Percentiles rank a stretch among this genome's conserved stretches.
These are phyloP conservation scores for Euwallacea similis DNA, from an alignment of 1,140 invertebrate species.

Conservation along the genomic window DNA sequence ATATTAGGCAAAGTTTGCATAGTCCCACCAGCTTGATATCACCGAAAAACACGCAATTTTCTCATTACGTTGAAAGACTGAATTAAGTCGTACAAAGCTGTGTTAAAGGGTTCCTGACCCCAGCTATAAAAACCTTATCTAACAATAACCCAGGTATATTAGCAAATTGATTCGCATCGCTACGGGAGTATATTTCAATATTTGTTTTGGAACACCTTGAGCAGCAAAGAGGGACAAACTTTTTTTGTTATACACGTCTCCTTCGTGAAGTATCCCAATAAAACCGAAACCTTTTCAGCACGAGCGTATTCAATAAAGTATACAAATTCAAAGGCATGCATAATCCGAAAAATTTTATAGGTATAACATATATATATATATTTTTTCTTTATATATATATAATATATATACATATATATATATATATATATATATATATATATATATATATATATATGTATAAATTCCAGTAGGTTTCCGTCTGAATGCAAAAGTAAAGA, in stretches of 20 bases:
- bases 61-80: slow-evolving; percentile 2
- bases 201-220: not conserved
- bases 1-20: too few relatives aligned
- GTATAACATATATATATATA: slow-evolving; percentile 14
- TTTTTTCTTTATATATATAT: too few relatives aligned
- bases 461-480: slow-evolving; percentile 29
- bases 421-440: too few relatives aligned
- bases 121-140: not conserved
- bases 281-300: not conserved
- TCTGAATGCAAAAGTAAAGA: slow-evolving; percentile 24
- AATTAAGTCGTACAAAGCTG: slow-evolving; percentile 1
- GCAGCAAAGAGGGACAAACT: not conserved
- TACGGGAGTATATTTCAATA: not conserved
- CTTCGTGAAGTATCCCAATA: not conserved
- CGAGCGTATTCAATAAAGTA: slow-evolving; percentile 19
- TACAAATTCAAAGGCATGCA: slow-evolving; percentile 22
- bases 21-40: too few relatives aligned
- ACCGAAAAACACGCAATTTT: slow-evolving; percentile 8
- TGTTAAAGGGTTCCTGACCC: slow-evolving; percentile 2
- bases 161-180: not conserved
- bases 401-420: too few relatives aligned
- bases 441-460: slow-evolving; percentile 15
- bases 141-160: not conserved
- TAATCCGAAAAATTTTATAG: slow-evolving; percentile 27
- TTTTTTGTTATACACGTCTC: not conserved